Conservation (phyloP, 1,140 invertebrate species). For the Patella vulgata region DNA sequence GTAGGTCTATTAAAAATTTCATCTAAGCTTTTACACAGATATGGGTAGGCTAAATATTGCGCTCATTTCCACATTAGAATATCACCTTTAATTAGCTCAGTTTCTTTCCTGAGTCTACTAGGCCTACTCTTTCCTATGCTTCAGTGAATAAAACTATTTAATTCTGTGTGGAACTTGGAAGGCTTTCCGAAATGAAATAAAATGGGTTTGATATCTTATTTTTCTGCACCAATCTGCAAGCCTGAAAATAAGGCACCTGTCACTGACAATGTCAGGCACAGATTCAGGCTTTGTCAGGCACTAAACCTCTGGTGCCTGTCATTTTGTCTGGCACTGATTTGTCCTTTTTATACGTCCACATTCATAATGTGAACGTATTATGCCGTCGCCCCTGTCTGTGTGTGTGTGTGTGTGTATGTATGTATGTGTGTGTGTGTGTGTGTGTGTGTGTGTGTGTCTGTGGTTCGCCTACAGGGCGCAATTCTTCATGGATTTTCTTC, state of each 20-base stretch:
- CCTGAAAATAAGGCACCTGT: no score
- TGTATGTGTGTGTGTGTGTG: conserved; percentile 6
- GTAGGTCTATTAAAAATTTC: no score
- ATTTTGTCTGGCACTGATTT: no score
- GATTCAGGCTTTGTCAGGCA: no score
- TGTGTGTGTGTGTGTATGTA: conserved; percentile 9
- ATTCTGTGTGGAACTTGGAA: not conserved
- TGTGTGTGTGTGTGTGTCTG: conserved; percentile 8
- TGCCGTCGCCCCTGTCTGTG: no score
- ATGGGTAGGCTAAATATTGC: not conserved
- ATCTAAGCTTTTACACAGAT: not conserved
- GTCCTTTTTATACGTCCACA: no score
- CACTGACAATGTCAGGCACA: no score
- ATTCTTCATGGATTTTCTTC: no score
- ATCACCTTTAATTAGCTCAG: conserved; percentile 67
- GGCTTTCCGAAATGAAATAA: not conserved
- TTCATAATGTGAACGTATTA: no score
- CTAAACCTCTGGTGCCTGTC: no score
- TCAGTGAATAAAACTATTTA: no score
- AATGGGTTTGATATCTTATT: not conserved
- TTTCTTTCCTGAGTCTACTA: not conserved
- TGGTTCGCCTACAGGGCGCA: no score
- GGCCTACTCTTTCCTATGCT: not conserved
- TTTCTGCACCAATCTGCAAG: not conserved
- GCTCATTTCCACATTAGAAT: conserved; percentile 57